Evolutionary conservation across 2,113 vertebrate genomes (phyloP), one percentile per base, ranked within the genome.

Genomic region (Urocitellus parryii): DNA sequence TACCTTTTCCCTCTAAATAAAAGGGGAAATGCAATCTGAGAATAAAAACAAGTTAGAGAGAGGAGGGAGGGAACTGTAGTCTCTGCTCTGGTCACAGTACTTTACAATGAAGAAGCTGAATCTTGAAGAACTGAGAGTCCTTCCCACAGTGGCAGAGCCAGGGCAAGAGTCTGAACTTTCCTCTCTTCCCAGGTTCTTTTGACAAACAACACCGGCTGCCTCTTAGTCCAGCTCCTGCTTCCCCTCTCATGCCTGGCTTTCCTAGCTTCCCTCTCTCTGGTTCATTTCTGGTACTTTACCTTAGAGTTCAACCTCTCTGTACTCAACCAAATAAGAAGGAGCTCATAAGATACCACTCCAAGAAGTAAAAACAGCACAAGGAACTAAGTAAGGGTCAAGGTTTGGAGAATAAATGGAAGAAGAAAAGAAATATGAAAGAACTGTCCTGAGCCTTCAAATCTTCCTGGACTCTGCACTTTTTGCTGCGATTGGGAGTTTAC

Each of bases 131-230:
- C 4, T 2, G 45, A 58, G 20, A 80, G 17, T 87, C 37, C 79
- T 61, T 34, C 7, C 27, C n/a, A 48, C 51, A n/a, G 4, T 1
- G 29, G 32, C 11, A n/a, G 63, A 45, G 29, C 18, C 34, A 32
- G 76, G 72, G 39, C 82, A 2, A 77, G 29, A 42, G 10, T 16
- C 17, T 39, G 34, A 68, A 53, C 39, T 45, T 63, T 87, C 29
- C 48, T 0, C 0, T 11, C 8, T 18, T 2, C 24, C 14, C 29
- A 4, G 0, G 1, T 18, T n/a, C 39, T 42, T 76, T 74, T 76
- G 4, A 29, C 53, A 17, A n/a, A 68, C 7, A n/a, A 68, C 7
- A 39, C 58, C 5, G 22, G 51, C 7, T 73, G 27, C 48, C 68
- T 81, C 42, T 86, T 81, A 29, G 39, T 65, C 53, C 65, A 53